These are phyloP conservation scores for Drosophila elegans DNA, from an alignment of 1,140 invertebrate species.

Conservation along the genomic window DNA sequence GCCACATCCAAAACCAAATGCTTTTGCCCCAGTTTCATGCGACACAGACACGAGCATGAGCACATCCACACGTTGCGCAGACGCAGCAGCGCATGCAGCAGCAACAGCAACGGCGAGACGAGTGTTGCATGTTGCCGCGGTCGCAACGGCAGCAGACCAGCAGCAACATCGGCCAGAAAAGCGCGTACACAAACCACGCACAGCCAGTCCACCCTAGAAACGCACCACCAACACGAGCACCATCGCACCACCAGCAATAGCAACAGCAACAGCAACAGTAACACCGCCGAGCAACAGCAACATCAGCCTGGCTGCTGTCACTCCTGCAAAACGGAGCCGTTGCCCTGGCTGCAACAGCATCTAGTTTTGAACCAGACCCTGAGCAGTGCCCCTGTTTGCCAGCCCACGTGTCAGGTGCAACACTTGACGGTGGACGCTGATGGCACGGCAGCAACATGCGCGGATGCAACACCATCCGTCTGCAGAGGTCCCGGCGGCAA, in stretches of 20 bases:
- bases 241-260: constrained; percentile 20
- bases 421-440: constrained; percentile 78
- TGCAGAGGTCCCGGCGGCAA: constrained; percentile 63
- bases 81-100: constrained; percentile 49
- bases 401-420: constrained; percentile 70
- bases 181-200: constrained; percentile 69
- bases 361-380: constrained; percentile 81
- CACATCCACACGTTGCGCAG: constrained; percentile 38
- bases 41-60: constrained; percentile 64
- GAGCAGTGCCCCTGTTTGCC: constrained; percentile 56
- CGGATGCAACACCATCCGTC: constrained; percentile 15
- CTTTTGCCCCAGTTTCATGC: constrained; percentile 76
- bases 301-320: constrained; percentile 51
- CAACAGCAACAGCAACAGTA: constrained; percentile 31
- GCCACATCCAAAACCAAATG: constrained; percentile 51
- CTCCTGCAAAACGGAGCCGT: constrained; percentile 73
- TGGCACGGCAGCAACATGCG: constrained; percentile 36
- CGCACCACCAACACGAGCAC: constrained; percentile 47
- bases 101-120: constrained; percentile 27
- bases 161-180: constrained; percentile 24
- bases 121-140: constrained; percentile 42
- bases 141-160: constrained; percentile 31
- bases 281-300: constrained; percentile 23
- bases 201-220: constrained; percentile 65
- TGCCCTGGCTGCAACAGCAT: constrained; percentile 84